Conservation (phyloP, 2,888 invertebrate species). For the Deilephila porcellus region DNA sequence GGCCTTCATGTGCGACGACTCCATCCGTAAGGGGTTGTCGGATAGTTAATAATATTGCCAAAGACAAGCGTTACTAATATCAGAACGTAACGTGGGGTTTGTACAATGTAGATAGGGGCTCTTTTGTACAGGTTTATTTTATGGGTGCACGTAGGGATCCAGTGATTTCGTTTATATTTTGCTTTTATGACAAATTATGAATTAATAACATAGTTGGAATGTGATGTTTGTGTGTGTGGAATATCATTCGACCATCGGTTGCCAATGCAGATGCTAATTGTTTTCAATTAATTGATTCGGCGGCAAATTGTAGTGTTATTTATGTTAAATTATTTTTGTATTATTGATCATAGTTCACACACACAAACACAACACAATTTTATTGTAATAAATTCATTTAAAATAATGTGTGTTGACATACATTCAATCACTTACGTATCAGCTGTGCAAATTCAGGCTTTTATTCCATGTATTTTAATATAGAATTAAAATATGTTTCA, state of each 20-base stretch:
- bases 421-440: background rate
- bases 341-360: background rate
- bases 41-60: constrained; percentile 61
- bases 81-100: constrained; percentile 59
- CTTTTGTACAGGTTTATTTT: constrained; percentile 5
- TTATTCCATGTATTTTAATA: constrained; percentile 21
- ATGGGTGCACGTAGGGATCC: background rate
- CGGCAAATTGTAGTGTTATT: background rate
- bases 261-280: background rate
- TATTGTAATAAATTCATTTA: background rate
- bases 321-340: background rate
- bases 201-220: background rate
- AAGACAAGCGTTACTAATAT: constrained; percentile 62
- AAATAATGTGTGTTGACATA: background rate
- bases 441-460: constrained; percentile 15
- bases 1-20: constrained; percentile 11
- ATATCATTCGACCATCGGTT: background rate
- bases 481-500: constrained; percentile 29
- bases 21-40: constrained; percentile 41
- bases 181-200: constrained; percentile 2
- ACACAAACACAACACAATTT: constrained; percentile 9
- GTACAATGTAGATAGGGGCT: constrained; percentile 50
- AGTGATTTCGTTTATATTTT: constrained; percentile 7
- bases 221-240: constrained; percentile 5
- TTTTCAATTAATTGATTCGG: background rate